These are phyloP conservation scores for Dicerorhinus sumatrensis DNA, from an alignment of 2,113 vertebrate genomes.

Conservation along the genomic window DNA sequence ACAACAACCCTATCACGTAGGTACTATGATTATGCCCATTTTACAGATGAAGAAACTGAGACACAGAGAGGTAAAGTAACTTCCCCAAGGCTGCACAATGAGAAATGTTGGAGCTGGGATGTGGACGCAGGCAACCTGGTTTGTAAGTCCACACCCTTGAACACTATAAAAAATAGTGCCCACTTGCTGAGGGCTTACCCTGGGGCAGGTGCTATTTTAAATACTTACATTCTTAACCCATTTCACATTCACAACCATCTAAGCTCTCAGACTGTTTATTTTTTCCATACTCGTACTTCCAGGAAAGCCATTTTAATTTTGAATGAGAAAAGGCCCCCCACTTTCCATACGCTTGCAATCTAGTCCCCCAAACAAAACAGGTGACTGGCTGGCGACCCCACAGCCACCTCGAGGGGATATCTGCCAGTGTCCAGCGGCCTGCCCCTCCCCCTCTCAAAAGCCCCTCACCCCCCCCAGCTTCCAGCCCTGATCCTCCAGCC, in stretches of 20 bases:
- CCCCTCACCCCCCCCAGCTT: neutral
- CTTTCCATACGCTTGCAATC: neutral
- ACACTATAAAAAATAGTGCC: neutral
- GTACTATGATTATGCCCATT: neutral
- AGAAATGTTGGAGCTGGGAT: neutral
- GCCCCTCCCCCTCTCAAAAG: neutral
- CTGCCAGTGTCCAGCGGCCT: neutral
- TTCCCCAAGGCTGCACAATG: neutral
- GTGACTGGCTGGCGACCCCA: neutral
- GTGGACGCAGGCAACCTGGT: neutral
- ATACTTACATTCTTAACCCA: neutral
- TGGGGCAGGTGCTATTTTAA: neutral
- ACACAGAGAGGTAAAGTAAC: neutral
- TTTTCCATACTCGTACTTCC: constrained; percentile 11
- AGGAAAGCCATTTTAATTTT: constrained; percentile 33
- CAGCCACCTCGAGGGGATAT: constrained; percentile 11
- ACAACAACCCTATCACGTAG: neutral
- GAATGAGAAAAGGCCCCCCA: neutral
- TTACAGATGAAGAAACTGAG: neutral
- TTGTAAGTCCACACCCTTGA: neutral
- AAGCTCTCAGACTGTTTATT: neutral
- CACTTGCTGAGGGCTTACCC: neutral
- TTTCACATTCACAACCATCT: neutral
- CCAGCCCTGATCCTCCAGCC: neutral
- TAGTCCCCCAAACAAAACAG: neutral